Evolutionary conservation across 2,888 invertebrate genomes (phyloP).

Genomic region (Metacarcinus magister): DNA sequence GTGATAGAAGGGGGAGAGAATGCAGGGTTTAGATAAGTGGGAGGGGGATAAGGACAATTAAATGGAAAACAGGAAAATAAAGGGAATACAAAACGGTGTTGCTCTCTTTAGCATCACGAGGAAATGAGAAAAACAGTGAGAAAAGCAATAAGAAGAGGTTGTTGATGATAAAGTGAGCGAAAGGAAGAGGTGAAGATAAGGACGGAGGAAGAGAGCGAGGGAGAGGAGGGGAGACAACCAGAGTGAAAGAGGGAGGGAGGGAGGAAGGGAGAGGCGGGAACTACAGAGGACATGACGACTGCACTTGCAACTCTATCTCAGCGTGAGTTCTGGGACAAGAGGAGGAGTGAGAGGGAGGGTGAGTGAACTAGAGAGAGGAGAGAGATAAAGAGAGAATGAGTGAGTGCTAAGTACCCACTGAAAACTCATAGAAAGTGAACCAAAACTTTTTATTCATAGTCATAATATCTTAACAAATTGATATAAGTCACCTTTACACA

Average conservation of each 20-base stretch:
- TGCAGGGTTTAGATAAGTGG: neutral
- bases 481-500: neutral
- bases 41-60: neutral
- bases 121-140: neutral
- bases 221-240: neutral
- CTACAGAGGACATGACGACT: neutral
- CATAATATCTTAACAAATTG: neutral
- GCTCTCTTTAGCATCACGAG: neutral
- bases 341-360: neutral
- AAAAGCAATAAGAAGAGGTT: neutral
- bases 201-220: neutral
- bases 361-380: neutral
- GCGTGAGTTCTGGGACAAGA: neutral
- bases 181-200: neutral
- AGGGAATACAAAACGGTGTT: neutral
- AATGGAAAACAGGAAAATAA: neutral
- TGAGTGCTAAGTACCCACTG: neutral
- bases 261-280: conserved; percentile 10
- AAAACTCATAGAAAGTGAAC: neutral
- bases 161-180: neutral
- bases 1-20: neutral
- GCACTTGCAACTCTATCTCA: no score
- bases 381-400: neutral
- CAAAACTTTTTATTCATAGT: no score
- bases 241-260: neutral